phyloP scores from a whole-genome alignment of 92 coral and sea anemone species.

The Epizoanthus ramosus region DNA sequence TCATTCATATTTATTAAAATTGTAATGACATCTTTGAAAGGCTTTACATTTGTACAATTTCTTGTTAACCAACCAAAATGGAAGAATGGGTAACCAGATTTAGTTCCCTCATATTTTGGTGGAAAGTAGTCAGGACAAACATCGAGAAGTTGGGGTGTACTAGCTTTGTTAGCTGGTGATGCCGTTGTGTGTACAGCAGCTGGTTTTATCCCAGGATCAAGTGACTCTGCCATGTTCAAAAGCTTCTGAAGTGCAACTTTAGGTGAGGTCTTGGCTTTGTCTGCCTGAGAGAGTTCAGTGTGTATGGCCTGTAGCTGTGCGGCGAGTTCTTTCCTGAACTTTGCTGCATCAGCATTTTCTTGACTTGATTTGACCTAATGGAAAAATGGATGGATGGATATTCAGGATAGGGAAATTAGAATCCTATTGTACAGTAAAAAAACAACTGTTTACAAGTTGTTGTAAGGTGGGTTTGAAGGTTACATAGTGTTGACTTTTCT shows the following conservation, averaged over 20 bases:
- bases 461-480: no score
- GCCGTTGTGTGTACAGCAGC: not conserved
- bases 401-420: no score
- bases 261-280: not conserved
- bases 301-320: conserved; percentile 6
- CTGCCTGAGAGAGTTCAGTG: conserved; percentile 8
- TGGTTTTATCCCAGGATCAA: conserved; percentile 5
- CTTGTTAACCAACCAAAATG: conserved; percentile 54
- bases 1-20: conserved; percentile 31
- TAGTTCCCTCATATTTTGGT: conserved; percentile 37
- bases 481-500: no score
- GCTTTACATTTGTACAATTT: conserved; percentile 50
- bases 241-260: conserved; percentile 16
- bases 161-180: not conserved
- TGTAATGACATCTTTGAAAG: conserved; percentile 32
- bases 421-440: no score
- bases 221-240: conserved; percentile 2
- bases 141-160: conserved; percentile 27
- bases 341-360: not conserved
- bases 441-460: no score
- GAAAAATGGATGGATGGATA: not conserved
- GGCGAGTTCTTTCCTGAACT: conserved; percentile 24
- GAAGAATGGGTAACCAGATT: conserved; percentile 59
- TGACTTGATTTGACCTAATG: not conserved
- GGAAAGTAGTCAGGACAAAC: conserved; percentile 59